These are phyloP conservation scores for Cercocebus atys DNA, from an alignment of 2,113 vertebrate species.

Conservation along the genomic window DNA sequence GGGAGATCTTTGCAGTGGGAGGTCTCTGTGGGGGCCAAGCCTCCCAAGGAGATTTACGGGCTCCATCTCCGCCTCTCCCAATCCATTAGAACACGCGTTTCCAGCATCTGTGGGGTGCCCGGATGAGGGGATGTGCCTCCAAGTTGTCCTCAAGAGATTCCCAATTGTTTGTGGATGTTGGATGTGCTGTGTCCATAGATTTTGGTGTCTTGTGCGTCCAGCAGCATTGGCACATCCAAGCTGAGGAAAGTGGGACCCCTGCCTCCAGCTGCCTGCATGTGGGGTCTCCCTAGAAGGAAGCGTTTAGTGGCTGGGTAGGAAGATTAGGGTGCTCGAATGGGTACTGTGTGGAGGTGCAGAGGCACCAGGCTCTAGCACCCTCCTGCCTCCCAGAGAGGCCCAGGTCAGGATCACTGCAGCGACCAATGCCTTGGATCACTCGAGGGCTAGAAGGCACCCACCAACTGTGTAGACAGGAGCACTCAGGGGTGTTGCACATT, in stretches of 20 bases:
- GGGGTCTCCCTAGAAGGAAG: background rate
- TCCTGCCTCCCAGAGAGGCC: background rate
- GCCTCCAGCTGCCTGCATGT: background rate
- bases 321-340: background rate
- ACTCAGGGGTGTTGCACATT: too few relatives aligned
- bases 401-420: fast-evolving
- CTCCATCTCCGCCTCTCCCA: too few relatives aligned
- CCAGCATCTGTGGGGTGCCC: background rate
- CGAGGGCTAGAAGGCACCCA: background rate
- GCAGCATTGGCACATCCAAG: background rate
- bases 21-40: too few relatives aligned
- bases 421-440: fast-evolving
- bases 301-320: too few relatives aligned
- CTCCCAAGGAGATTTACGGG: too few relatives aligned
- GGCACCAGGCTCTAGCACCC: background rate
- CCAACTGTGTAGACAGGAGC: too few relatives aligned
- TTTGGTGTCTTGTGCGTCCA: background rate
- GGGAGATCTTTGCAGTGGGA: too few relatives aligned
- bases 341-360: fast-evolving
- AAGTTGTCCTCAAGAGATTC: background rate
- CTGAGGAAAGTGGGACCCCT: background rate
- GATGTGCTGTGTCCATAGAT: background rate
- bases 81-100: background rate
- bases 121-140: background rate
- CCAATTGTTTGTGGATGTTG: background rate